Evolutionary conservation across 2,888 invertebrate species (phyloP), one percentile per base, ranked within the genome.

Genomic region (Amphimallon solstitiale): DNA sequence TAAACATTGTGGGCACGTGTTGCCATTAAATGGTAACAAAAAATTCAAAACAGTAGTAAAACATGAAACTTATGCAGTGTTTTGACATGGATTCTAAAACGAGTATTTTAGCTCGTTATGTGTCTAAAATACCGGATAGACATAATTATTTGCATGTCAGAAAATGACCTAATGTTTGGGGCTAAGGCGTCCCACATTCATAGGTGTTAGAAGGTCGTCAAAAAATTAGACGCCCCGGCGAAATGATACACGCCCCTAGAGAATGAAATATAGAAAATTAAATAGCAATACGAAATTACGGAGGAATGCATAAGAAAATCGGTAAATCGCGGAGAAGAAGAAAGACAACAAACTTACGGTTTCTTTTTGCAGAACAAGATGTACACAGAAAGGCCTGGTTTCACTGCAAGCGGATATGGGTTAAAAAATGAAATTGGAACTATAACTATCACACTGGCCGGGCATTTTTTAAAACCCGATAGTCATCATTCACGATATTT

Each of bases 371-470:
- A 43, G 21, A 29, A 43, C 43, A 34, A 59, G 56, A 59, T 43
- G 56, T 17, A 59, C 43, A 40, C 56, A 59, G 29, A 29, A 29
- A 29, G 43, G 56, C 43, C 40, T 43, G 56, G 43, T 43, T 59
- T 59, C 56, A 29, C 56, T 29, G 43, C 14, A 59, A 59, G 43
- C 56, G 56, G 56, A 59, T 59, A 43, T 59, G 56, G 56, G 56
- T 59, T 59, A 59, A n/a, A n/a, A n/a, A 59, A 59, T 59, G 56
- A 59, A 59, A 59, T 59, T 43, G 29, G 23, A 45, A 34, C 29
- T 43, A n/a, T n/a, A n/a, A 17, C 43, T 59, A 15, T 43, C 56
- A 59, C 56, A 59, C 43, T 43, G 43, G 56, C 56, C 29, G 56
- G 56, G 56, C 56, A 59, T 59, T 45, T 59, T 21, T 59, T 10